Conservation (phyloP, 2,888 invertebrate genomes). For the Cotesia congregata region DNA sequence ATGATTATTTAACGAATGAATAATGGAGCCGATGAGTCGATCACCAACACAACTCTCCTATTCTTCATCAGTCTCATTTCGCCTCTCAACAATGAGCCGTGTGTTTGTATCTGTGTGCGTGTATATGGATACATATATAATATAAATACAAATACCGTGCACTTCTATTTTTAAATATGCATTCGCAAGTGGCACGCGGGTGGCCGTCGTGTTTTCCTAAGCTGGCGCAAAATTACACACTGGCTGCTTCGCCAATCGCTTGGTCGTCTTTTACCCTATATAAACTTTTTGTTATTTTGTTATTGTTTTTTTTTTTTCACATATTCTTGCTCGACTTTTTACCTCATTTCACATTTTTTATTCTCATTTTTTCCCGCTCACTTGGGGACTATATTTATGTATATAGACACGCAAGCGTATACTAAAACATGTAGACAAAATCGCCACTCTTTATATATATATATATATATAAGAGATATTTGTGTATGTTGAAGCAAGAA, state of each 20-base stretch:
- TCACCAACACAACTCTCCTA: constrained; percentile 19
- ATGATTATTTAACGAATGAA: constrained; percentile 35
- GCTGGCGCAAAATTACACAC: constrained; percentile 71
- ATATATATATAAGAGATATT: constrained; percentile 2
- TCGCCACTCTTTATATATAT: background rate
- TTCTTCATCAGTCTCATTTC: constrained; percentile 1
- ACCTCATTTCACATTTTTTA: background rate
- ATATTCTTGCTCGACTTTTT: background rate
- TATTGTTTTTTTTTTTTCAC: constrained; percentile 17
- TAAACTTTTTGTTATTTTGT: constrained; percentile 10
- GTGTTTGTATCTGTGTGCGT: constrained; percentile 29
- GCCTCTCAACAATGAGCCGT: constrained; percentile 15
- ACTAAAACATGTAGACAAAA: background rate
- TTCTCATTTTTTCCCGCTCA: constrained; percentile 29
- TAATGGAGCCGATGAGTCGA: constrained; percentile 39
- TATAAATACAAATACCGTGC: constrained; percentile 36
- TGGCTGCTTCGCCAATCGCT: constrained; percentile 48
- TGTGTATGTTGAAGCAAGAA: background rate
- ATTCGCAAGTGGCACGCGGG: constrained; percentile 67
- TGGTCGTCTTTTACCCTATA: constrained; percentile 31
- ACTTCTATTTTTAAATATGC: constrained; percentile 67
- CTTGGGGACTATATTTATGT: constrained; percentile 3
- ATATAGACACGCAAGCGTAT: background rate
- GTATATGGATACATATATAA: constrained; percentile 18
- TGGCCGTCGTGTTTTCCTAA: constrained; percentile 70